phyloP scores from a whole-genome alignment of 2,113 vertebrate species.

The Ceyx melanurus region DNA sequence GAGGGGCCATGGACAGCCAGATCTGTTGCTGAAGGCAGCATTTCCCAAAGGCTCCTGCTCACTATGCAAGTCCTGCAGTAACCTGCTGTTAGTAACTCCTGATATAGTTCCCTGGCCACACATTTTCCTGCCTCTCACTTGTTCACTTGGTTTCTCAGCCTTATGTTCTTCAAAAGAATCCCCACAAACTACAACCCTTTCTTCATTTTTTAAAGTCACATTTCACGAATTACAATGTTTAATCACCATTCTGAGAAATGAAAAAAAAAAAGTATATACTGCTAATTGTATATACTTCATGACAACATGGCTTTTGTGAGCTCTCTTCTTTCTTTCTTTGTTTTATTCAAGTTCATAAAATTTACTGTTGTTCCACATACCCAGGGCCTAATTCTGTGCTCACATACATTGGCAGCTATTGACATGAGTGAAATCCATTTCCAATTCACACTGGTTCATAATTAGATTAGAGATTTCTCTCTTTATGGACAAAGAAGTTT shows the following conservation, averaged over 20 bases:
- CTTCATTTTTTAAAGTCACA: background rate
- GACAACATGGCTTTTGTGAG: background rate
- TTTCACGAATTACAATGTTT: background rate
- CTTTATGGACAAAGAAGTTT: background rate
- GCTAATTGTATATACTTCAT: background rate
- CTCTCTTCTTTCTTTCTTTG: background rate
- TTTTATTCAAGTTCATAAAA: background rate
- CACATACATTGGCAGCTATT: background rate
- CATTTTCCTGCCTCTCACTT: slow-evolving; percentile 7
- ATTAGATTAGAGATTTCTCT: background rate
- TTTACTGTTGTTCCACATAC: background rate
- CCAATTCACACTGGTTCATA: background rate
- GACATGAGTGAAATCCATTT: background rate
- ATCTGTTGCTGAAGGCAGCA: slow-evolving; percentile 20
- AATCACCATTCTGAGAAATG: slow-evolving; percentile 4
- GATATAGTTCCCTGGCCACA: slow-evolving; percentile 27
- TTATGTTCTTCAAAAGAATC: background rate
- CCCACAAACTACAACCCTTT: background rate
- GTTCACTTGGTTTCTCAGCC: background rate
- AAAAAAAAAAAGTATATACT: background rate
- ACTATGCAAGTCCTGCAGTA: slow-evolving; percentile 46
- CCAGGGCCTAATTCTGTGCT: background rate
- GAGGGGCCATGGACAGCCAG: background rate
- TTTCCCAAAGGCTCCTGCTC: background rate
- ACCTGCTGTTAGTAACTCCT: slow-evolving; percentile 27